A percentile compares a stretch with the other conserved stretches of the same genome.
Evolutionary conservation across 2,888 invertebrate species (phyloP).

Genomic region (Spisula solida): DNA sequence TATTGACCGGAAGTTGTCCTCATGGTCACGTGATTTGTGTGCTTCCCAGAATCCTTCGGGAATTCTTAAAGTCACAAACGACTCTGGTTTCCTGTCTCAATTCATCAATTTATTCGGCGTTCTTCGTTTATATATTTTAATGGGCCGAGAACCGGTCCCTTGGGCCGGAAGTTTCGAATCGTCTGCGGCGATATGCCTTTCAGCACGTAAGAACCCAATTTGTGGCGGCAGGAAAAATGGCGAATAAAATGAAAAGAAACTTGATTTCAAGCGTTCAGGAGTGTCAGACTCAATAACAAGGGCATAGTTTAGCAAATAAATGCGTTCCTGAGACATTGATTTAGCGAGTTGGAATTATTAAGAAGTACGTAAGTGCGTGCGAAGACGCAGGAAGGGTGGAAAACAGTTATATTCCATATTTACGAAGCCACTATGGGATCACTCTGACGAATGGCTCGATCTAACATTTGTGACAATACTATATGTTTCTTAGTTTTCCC

Average conservation of each 20-base stretch:
- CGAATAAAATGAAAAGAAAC: constrained; percentile 75
- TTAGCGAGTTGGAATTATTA: constrained; percentile 62
- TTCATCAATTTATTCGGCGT: constrained; percentile 65
- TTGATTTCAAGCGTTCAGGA: constrained; percentile 76
- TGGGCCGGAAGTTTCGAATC: constrained; percentile 56
- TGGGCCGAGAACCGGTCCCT: constrained; percentile 68
- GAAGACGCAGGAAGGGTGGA: constrained; percentile 40
- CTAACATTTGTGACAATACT: constrained; percentile 53
- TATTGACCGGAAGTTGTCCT: not conserved
- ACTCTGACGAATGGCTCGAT: not conserved
- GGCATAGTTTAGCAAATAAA: constrained; percentile 64
- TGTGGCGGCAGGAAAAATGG: constrained; percentile 67
- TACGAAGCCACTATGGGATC: constrained; percentile 38
- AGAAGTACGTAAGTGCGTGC: constrained; percentile 67
- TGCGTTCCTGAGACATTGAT: constrained; percentile 71
- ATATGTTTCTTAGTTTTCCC: not conserved
- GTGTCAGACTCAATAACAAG: constrained; percentile 63
- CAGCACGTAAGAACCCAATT: constrained; percentile 70
- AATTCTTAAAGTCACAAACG: constrained; percentile 60
- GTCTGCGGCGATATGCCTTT: constrained; percentile 64
- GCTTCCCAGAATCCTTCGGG: constrained; percentile 37
- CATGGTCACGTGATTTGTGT: constrained; percentile 55
- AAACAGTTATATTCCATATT: constrained; percentile 46
- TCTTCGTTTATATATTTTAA: constrained; percentile 69
- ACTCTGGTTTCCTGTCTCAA: constrained; percentile 61